Evolutionary conservation across 2,888 invertebrate species (phyloP).

Genomic region (Colostygia pectinataria): DNA sequence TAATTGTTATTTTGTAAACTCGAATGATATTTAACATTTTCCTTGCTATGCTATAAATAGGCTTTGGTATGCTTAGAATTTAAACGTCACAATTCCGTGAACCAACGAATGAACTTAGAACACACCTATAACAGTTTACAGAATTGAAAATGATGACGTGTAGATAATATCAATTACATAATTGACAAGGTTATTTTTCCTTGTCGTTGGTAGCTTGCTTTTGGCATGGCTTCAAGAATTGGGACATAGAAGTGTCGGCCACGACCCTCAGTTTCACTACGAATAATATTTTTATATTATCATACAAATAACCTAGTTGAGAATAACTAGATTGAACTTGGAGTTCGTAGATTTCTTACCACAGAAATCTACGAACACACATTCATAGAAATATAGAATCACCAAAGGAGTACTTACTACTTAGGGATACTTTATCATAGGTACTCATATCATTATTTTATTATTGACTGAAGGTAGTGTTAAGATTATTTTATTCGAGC

Average conservation of each 20-base stretch:
- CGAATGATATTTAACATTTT: background rate
- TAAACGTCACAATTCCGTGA: too few species aligned
- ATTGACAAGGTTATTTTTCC: constrained; percentile 77
- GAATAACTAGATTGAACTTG: too few species aligned
- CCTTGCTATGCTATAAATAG: too few species aligned
- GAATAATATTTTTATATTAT: constrained; percentile 9
- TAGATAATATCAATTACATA: constrained; percentile 48
- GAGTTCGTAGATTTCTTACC: too few species aligned
- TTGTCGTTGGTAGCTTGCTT: constrained; percentile 64
- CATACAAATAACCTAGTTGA: background rate
- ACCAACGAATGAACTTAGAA: background rate
- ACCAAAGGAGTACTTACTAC: too few species aligned
- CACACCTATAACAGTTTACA: background rate
- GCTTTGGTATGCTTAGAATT: too few species aligned
- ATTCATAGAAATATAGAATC: too few species aligned
- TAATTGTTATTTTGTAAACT: background rate
- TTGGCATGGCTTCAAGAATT: constrained; percentile 71
- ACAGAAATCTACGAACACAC: too few species aligned
- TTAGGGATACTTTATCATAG: too few species aligned
- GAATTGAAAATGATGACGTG: constrained; percentile 42
- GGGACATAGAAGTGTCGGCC: constrained; percentile 49
- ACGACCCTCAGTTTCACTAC: constrained; percentile 34
- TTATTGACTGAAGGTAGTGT: too few species aligned
- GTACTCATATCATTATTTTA: too few species aligned
- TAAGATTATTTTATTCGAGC: too few species aligned